Conservation (phyloP, 2,797 vertebrate species). For the Hypotaenidia philippensis region DNA sequence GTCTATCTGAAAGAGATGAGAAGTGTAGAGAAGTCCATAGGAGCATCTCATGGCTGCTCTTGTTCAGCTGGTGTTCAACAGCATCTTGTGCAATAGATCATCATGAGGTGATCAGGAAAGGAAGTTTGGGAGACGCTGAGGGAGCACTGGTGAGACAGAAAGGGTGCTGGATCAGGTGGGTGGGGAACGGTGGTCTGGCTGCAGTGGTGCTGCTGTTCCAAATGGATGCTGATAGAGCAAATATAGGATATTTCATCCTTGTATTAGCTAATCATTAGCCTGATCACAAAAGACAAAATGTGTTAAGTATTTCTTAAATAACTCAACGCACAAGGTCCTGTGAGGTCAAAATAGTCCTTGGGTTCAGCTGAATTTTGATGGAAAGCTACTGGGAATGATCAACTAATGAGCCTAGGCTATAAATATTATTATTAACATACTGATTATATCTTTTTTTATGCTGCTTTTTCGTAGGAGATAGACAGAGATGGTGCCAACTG, state of each 20-base stretch:
- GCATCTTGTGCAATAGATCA: background rate
- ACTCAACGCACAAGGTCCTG: background rate
- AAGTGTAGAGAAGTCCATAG: background rate
- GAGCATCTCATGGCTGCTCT: background rate
- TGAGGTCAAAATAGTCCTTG: background rate
- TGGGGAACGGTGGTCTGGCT: background rate
- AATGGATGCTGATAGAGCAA: background rate
- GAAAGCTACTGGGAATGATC: constrained; percentile 43
- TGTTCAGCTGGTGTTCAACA: background rate
- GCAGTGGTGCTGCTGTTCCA: background rate
- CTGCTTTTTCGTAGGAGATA: background rate
- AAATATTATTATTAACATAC: constrained; percentile 57
- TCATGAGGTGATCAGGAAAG: background rate
- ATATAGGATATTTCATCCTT: background rate
- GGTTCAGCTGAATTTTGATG: background rate
- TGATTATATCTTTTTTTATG: constrained; percentile 10
- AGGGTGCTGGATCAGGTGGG: accelerated
- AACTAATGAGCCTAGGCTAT: constrained; percentile 12
- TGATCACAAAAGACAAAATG: background rate
- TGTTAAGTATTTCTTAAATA: background rate
- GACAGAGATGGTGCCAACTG: constrained; percentile 48
- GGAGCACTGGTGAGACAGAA: background rate
- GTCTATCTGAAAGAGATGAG: background rate
- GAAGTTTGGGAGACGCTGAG: background rate
- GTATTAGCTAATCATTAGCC: background rate